Evolutionary conservation across 2,888 invertebrate species (phyloP), one percentile per base, ranked within the genome.

Genomic region (Rhingia campestris): DNA sequence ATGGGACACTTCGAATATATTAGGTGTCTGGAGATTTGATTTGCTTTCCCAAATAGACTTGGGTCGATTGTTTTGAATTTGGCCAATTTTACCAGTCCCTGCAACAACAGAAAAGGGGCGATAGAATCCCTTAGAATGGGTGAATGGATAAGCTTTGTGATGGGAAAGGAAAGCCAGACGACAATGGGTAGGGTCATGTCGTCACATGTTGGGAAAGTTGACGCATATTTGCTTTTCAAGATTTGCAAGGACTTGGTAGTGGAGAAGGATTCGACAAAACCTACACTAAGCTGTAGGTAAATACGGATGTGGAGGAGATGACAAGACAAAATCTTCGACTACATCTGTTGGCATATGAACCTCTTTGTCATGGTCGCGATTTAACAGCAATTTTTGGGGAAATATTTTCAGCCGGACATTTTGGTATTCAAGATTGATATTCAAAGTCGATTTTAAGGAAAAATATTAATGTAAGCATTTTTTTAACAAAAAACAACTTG

Each of bases 241-340:
- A 33, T 51, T 59, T 14, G 51, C 41, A 51, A 10, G 41, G 33
- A 45, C 22, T 51, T 5, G 10, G 45, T 53, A 12, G 51, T 5
- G 61, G 43, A 35, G 37, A 63, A 63, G 63, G 63, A 73, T 54
- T 73, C 37, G 6, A 6, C 47, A 73, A 63, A 73, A 63, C 73
- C 54, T 45, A 6, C 32, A 9, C 12, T 53, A 45, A 61, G 72
- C 51, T 58, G 58, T 49, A 10, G 14, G 4, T n/a, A 32, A 41
- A 49, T 49, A 10, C 10, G 12, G 9, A 33, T 22, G 22, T 12
- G 12, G 35, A 53, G 61, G 7, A 12, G 59, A 10, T 22, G 22
- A 22, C 22, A 22, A 22, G 22, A 22, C 22, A 22, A 22, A 22
- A 22, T 22, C 22, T 22, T 22, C 22, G 22, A n/a, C n/a, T n/a